These are phyloP conservation scores for Loris lydekkerianus DNA, from an alignment of 2,797 vertebrate species.

Conservation along the genomic window DNA sequence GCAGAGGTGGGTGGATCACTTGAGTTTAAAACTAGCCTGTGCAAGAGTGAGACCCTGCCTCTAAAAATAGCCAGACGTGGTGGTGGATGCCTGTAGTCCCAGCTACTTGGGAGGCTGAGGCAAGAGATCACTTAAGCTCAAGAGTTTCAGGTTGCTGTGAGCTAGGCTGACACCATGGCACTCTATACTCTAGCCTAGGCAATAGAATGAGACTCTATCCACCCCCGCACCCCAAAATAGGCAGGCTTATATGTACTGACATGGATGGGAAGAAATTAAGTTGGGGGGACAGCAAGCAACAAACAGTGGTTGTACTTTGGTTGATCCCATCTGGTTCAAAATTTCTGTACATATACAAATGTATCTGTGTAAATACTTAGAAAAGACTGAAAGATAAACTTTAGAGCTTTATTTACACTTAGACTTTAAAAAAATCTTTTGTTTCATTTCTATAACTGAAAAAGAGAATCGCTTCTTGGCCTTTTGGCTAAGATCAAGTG, in stretches of 20 bases:
- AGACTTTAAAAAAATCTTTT: background rate
- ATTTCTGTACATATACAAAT: background rate
- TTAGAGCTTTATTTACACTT: background rate
- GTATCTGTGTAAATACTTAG: background rate
- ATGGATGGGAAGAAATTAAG: background rate
- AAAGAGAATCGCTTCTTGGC: background rate
- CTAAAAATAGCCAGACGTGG: no score
- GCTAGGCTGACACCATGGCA: no score
- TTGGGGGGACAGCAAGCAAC: background rate
- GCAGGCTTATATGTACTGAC: background rate
- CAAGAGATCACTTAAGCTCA: no score
- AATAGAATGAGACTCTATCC: no score
- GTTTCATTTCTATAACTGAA: conserved; percentile 54
- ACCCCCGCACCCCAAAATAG: no score
- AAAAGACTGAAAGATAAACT: background rate
- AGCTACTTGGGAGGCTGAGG: no score
- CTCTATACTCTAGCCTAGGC: no score
- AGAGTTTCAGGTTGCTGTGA: no score
- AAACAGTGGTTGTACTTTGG: background rate
- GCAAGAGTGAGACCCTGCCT: no score
- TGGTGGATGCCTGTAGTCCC: no score
- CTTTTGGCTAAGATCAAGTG: background rate
- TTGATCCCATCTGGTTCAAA: background rate
- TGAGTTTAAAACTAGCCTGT: no score
- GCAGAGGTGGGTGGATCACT: no score